Percentiles rank a stretch among this genome's conserved stretches.
phyloP scores from a whole-genome alignment of 2,797 vertebrate genomes.

The Takifugu ocellatus region DNA sequence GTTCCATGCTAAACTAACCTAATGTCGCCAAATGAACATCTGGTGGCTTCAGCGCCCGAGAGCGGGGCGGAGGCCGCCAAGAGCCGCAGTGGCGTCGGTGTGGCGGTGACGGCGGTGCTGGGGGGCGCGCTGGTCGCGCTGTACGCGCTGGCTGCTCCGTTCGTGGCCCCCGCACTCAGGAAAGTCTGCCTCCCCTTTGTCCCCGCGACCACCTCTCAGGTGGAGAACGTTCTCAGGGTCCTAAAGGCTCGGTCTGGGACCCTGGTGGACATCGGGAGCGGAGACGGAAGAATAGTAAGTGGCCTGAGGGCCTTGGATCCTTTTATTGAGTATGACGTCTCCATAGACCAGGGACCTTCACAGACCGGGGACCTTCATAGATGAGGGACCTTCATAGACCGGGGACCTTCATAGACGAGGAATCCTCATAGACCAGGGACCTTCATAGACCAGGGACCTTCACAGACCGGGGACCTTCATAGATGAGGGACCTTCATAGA shows the following conservation, averaged over 20 bases:
- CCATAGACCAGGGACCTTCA: too few relatives aligned
- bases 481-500: too few relatives aligned
- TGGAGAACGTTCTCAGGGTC: constrained; percentile 82
- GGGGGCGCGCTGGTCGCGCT: constrained; percentile 82
- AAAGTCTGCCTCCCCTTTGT: constrained; percentile 93
- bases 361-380: too few relatives aligned
- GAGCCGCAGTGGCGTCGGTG: constrained; percentile 66
- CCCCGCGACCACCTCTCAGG: constrained; percentile 86
- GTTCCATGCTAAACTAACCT: neutral
- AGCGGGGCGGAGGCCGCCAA: neutral
- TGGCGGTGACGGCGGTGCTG: constrained; percentile 73
- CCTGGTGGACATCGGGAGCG: constrained; percentile 91
- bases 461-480: too few relatives aligned
- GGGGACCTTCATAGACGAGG: too few relatives aligned
- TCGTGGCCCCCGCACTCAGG: constrained; percentile 85
- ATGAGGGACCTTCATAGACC: too few relatives aligned
- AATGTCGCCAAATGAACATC: constrained; percentile 28
- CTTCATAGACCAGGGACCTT: too few relatives aligned
- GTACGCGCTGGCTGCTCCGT: constrained; percentile 83
- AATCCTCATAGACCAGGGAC: too few relatives aligned
- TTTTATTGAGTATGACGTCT: too few relatives aligned
- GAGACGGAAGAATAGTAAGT: constrained; percentile 94
- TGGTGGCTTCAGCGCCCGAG: too few relatives aligned
- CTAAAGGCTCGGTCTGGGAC: constrained; percentile 74
- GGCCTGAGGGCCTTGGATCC: neutral